These are phyloP conservation scores for Manacus vitellinus DNA, from an alignment of 2,113 vertebrate genomes.

Conservation along the genomic window DNA sequence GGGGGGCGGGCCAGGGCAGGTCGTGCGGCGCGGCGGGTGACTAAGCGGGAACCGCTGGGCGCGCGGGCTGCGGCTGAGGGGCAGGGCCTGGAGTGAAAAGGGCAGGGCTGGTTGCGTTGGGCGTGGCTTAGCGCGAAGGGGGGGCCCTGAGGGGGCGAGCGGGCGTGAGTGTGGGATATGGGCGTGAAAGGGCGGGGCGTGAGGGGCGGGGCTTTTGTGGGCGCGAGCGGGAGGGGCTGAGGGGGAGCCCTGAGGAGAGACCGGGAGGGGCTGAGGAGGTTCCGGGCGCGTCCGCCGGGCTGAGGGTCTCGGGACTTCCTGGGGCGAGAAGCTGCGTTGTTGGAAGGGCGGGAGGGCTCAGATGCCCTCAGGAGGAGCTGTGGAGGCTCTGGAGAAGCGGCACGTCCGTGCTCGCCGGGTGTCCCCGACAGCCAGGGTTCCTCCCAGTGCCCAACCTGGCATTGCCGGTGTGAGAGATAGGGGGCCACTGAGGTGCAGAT, in stretches of 20 bases:
- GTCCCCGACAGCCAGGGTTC: no score
- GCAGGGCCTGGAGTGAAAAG: no score
- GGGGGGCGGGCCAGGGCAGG: no score
- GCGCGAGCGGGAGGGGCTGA: neutral
- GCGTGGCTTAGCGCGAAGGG: no score
- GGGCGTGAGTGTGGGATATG: no score
- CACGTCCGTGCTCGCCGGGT: neutral
- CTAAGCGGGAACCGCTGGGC: no score
- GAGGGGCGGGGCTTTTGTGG: neutral
- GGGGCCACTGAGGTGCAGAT: neutral
- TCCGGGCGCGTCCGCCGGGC: rapidly evolving
- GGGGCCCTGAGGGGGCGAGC: no score
- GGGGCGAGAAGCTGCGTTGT: no score
- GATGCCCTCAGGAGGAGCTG: neutral
- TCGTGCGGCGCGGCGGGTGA: no score
- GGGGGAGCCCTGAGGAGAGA: neutral
- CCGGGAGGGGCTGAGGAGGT: no score
- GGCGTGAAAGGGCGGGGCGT: neutral
- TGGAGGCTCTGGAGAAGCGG: neutral
- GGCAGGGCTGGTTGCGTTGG: no score
- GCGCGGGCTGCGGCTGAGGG: no score
- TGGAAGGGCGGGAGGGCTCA: neutral
- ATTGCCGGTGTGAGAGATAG: rapidly evolving
- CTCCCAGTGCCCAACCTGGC: rapidly evolving
- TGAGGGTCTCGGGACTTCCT: rapidly evolving